Percentiles rank a stretch among this genome's conserved stretches.
Evolutionary conservation across 1,140 invertebrate genomes (phyloP).

Genomic region (Aphelenchoides fujianensis): DNA sequence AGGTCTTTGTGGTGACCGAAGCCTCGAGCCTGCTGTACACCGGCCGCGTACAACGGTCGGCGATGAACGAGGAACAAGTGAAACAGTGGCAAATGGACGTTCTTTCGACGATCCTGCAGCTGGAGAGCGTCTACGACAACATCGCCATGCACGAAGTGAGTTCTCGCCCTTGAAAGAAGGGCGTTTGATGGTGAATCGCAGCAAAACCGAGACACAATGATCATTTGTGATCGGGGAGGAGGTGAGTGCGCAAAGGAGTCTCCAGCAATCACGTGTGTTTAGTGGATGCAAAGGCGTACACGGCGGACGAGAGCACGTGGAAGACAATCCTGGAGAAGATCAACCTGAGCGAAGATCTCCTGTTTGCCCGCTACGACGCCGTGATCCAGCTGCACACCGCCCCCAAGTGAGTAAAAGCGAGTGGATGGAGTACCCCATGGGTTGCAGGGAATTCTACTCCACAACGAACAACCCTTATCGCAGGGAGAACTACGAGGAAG

Average conservation of each 20-base stretch:
- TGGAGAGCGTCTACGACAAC: conserved; percentile 42
- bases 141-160: conserved; percentile 35
- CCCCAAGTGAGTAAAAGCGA: conserved; percentile 30
- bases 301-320: conserved; percentile 26
- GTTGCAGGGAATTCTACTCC: conserved; percentile 36
- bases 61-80: conserved; percentile 30
- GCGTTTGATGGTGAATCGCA: no score
- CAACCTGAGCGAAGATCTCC: conserved; percentile 28
- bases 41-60: conserved; percentile 30
- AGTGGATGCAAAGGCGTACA: conserved; percentile 42
- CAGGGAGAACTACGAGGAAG: conserved; percentile 40
- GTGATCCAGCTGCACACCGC: conserved; percentile 40
- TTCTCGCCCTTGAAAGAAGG: no score
- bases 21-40: conserved; percentile 37
- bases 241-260: no score
- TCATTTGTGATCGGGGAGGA: conserved; percentile 40
- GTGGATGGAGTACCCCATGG: conserved; percentile 12
- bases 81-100: conserved; percentile 43
- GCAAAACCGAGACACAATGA: conserved; percentile 34
- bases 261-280: no score
- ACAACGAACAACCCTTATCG: conserved; percentile 33
- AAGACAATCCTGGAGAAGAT: conserved; percentile 28
- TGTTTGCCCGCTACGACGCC: conserved; percentile 30
- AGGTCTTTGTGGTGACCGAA: conserved; percentile 37
- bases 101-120: conserved; percentile 38